Evolutionary conservation across 1,140 invertebrate genomes (phyloP), one percentile per base, ranked within the genome.

Genomic region (Brachionus calyciflorus): DNA sequence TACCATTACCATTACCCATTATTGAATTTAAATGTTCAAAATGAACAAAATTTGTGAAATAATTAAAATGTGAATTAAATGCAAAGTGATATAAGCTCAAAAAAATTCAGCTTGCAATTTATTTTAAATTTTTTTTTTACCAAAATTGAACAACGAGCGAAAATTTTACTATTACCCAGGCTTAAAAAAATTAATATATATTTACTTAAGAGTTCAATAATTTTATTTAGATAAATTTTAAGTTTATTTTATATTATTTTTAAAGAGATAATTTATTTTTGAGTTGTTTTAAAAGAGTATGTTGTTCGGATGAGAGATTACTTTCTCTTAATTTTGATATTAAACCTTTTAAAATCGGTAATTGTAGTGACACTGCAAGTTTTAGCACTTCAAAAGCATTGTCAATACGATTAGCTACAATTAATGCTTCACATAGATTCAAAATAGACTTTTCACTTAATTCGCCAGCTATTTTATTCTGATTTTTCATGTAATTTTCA

Each of bases 401-500:
- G 12, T 73, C 69, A 40, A 24, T 51, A 40, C 51, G 46, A 51
- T 73, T 51, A 3, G 30, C 33, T 9, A 51, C 26, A 14, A 51
- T 55, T 14, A 73, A 73, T 12, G 44, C 14, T 37, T 73, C 30
- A 41, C 28, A 49, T 19, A 73, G 19, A 40, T 12, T 37, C 19
- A 9, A 10, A 1, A 73, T 5, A 17, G 17, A 49, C 14, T 73
- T 73, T 51, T 55, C 69, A 51, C 24, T 73, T 51, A 55, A 51
- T 55, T 73, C 69, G 1, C 69, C 69, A 12, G 33, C 1, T 53
- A 73, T 55, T 73, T 51, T 73, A 14, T 19, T 51, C 40, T 73
- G 69, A 40, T 73, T 73, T 73, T 49, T 12, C 1, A 51, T 41
- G 40, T 37, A 73, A 37, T 51, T 55, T 73, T 55, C 51, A 55